Evolutionary conservation across 2,888 invertebrate genomes (phyloP), one percentile per base, ranked within the genome.

Genomic region (Leptinotarsa tumamoca): DNA sequence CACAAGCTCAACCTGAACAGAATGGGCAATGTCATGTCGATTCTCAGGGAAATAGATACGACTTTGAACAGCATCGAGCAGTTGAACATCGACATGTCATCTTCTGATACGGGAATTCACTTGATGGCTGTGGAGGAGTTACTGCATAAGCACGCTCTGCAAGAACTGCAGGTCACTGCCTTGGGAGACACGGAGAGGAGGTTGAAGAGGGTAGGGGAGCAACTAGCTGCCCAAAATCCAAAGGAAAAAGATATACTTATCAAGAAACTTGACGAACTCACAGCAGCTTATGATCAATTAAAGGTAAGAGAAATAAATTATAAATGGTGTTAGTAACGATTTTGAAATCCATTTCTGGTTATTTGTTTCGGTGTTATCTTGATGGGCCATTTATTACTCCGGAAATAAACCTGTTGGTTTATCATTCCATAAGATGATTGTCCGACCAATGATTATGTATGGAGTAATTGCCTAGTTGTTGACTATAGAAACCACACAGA

Each of bases 81-180:
- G 79, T 91, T 98, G 84, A 95, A 96, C 90, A 43, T 54, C 1
- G 89, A 90, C 81, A 88, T 90, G 88, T 92, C 93, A 77, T 96
- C 96, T 0, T 95, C 93, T 71, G 98, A 98, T 86, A 95, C 95
- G 4, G 98, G 98, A 0, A 95, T 97, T 0, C 99, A 99, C 90
- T 90, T 99, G 70, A 90, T 97, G 78, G 98, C 96, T 54, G 98
- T 98, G 13, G 98, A 99, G 87, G 98, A 99, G 80, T 90, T 98
- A 61, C 89, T 99, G 73, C 98, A 98, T 83, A 97, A 97, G 78
- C 98, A 99, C 89, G 95, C 95, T 18, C 90, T 99, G 67, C 95
- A 96, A 83, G 98, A 99, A 87, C 89, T 98, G 77, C 96, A 97
- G 89, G 94, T 98, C 0, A 95, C 95, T 3, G 95, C 97, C 0